Conservation (phyloP, 2,797 vertebrate species). For the Schizopygopsis pylzovi region DNA sequence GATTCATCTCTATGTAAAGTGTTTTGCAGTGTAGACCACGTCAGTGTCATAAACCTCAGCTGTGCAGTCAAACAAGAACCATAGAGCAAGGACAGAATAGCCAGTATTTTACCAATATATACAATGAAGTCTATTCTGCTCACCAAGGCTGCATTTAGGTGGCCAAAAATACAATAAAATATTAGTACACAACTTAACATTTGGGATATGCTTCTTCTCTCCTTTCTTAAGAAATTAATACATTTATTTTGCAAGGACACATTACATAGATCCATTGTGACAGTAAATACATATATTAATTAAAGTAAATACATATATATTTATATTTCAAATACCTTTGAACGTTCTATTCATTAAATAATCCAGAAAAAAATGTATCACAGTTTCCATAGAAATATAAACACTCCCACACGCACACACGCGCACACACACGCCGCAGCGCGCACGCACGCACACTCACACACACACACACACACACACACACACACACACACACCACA, state of each 20-base stretch:
- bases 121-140: slow-evolving; percentile 5
- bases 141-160: neutral
- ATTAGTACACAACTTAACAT: neutral
- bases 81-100: slow-evolving; percentile 34
- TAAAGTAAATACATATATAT: neutral
- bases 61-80: slow-evolving; percentile 31
- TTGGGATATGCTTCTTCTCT: no score
- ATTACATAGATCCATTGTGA: neutral
- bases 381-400: neutral
- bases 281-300: neutral
- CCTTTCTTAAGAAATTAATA: neutral
- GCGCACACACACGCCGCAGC: no score
- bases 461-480: no score
- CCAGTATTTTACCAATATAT: slow-evolving; percentile 37
- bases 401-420: no score
- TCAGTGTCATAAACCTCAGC: slow-evolving; percentile 30
- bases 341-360: neutral
- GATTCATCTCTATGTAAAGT: neutral
- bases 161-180: neutral
- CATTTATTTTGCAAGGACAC: neutral
- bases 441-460: no score
- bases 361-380: neutral
- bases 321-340: neutral
- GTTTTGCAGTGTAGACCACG: slow-evolving; percentile 31
- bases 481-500: no score